Conservation (phyloP, 2,797 vertebrate species). For the Urophycis tenuis region DNA sequence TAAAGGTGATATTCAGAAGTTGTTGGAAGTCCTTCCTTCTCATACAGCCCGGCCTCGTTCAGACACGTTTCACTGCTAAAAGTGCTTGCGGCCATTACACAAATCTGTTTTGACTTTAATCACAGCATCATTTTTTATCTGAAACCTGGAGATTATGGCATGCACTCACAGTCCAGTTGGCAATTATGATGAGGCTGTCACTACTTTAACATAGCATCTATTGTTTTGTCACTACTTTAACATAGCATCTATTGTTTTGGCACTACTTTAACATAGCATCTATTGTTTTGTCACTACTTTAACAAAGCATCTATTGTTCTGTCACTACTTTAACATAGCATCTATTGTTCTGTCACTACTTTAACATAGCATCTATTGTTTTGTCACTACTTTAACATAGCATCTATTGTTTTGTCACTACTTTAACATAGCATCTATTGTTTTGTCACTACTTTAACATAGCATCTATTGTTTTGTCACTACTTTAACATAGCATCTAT, state of each 20-base stretch:
- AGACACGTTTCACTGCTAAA: constrained; percentile 1
- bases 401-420: constrained; percentile 34
- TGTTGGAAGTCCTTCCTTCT: neutral
- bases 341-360: constrained; percentile 34
- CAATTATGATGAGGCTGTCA: constrained; percentile 27
- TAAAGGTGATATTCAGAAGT: constrained; percentile 14
- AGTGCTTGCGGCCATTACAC: constrained; percentile 16
- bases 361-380: constrained; percentile 37
- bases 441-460: constrained; percentile 38
- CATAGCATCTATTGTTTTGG: constrained; percentile 36
- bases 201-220: constrained; percentile 34
- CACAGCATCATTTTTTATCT: constrained; percentile 22
- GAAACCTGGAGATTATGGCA: constrained; percentile 33
- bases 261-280: constrained; percentile 36
- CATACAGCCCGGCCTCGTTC: neutral
- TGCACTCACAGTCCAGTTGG: constrained; percentile 19
- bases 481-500: constrained; percentile 34
- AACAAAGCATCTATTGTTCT: constrained; percentile 38
- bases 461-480: constrained; percentile 36
- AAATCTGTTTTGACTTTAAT: constrained; percentile 12
- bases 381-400: constrained; percentile 38
- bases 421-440: constrained; percentile 36
- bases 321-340: constrained; percentile 36
- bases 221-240: constrained; percentile 36
- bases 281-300: constrained; percentile 35